Evolutionary conservation across 2,113 vertebrate genomes (phyloP).

Genomic region (Geothlypis trichas): DNA sequence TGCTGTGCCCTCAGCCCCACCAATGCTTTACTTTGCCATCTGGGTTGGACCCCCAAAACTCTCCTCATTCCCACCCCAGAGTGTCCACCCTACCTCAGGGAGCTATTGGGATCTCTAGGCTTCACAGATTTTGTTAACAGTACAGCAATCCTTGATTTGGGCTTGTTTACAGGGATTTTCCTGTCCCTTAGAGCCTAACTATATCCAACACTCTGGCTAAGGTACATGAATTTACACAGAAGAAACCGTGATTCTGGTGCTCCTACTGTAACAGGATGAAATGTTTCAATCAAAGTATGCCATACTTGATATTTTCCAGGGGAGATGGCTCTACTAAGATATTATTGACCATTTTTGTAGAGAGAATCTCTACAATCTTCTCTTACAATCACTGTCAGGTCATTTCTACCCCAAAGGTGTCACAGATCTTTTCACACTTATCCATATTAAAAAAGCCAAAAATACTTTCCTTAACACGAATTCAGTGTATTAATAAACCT

Average conservation of each 20-base stretch:
- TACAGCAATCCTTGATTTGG: background rate
- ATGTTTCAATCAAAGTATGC: background rate
- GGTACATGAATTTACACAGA: background rate
- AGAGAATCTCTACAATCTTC: background rate
- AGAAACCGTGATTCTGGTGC: background rate
- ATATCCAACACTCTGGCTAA: background rate
- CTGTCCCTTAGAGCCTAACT: background rate
- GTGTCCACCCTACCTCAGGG: background rate
- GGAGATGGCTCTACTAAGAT: background rate
- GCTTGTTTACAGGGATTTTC: background rate
- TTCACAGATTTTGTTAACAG: background rate
- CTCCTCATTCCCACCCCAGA: background rate
- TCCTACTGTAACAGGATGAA: background rate
- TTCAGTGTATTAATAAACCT: background rate
- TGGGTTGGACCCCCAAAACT: background rate
- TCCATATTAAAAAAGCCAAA: background rate
- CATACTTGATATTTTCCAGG: background rate
- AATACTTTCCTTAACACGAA: background rate
- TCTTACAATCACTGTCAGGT: constrained; percentile 8
- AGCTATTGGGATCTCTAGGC: background rate
- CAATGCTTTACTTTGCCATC: background rate
- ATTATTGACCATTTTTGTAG: background rate
- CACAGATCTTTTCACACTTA: background rate
- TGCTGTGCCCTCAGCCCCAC: background rate
- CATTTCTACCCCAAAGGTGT: background rate